Evolutionary conservation across 92 coral and sea anemone genomes (phyloP).

Genomic region (Blastomussa wellsi): DNA sequence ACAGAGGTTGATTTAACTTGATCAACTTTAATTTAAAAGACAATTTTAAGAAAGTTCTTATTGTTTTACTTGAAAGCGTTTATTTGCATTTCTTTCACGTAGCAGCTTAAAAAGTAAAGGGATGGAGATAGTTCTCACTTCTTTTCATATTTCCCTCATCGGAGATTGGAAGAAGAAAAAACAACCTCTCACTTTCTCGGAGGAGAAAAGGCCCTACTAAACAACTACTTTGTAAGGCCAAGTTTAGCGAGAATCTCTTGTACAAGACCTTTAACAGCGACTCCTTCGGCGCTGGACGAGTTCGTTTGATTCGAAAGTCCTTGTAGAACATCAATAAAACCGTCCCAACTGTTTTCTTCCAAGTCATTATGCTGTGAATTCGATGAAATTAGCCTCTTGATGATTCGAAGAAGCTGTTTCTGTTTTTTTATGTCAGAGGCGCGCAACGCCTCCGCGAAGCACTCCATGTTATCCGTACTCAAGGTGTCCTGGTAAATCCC

Average conservation of each 20-base stretch:
- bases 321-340: conserved; percentile 52
- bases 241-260: conserved; percentile 68
- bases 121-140: no score
- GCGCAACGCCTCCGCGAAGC: conserved; percentile 79
- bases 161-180: background rate
- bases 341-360: conserved; percentile 48
- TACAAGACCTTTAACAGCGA: conserved; percentile 55
- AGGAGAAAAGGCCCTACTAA: background rate
- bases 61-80: background rate
- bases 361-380: conserved; percentile 56
- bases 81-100: no score
- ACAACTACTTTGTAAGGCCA: conserved; percentile 26
- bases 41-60: background rate
- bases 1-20: background rate
- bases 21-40: background rate
- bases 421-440: conserved; percentile 66
- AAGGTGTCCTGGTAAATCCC: conserved; percentile 84
- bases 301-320: conserved; percentile 11
- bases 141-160: no score
- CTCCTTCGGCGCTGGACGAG: conserved; percentile 52
- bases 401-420: conserved; percentile 86
- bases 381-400: conserved; percentile 88
- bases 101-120: no score
- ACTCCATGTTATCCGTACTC: conserved; percentile 75
- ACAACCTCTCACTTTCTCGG: background rate